phyloP scores from a whole-genome alignment of 2,113 vertebrate species.

The Petaurus breviceps region DNA sequence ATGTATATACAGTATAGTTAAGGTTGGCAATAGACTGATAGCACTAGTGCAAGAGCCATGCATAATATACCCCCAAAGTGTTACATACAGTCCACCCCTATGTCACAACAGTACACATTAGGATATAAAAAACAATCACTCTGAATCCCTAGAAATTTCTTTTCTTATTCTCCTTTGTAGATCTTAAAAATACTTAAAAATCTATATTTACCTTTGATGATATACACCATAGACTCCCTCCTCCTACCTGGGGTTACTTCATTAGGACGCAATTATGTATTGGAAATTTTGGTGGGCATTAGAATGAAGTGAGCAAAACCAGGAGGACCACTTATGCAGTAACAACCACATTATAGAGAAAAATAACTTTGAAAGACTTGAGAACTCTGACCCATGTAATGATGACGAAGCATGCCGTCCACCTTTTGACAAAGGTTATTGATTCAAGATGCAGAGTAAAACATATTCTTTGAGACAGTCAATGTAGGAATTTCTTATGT shows the following conservation, averaged over 20 bases:
- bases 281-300: too few species aligned
- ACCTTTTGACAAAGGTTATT: neutral
- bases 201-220: neutral
- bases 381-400: neutral
- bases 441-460: neutral
- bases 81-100: neutral
- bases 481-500: neutral
- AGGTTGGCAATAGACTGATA: neutral
- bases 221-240: neutral
- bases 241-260: neutral
- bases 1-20: neutral
- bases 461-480: neutral
- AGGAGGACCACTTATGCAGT: neutral
- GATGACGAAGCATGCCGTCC: neutral
- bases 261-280: neutral
- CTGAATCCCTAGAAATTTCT: neutral
- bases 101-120: neutral
- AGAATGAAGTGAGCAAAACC: neutral
- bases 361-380: neutral
- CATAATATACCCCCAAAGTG: neutral
- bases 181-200: neutral
- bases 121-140: neutral
- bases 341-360: neutral
- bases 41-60: neutral
- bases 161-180: neutral